Conservation (phyloP, 1,140 invertebrate species). For the Archivesica marissinica region DNA sequence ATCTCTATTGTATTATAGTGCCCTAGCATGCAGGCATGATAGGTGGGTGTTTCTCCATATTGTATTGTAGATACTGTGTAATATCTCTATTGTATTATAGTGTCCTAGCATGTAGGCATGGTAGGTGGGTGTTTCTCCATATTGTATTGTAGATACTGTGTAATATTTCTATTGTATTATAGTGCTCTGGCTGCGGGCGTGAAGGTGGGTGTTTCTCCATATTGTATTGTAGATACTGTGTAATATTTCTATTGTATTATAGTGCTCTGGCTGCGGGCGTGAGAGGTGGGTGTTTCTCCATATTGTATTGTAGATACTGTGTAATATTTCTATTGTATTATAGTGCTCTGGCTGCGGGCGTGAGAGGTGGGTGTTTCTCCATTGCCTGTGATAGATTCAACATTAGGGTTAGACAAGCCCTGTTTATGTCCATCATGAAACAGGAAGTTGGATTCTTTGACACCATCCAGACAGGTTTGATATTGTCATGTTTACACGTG, state of each 20-base stretch:
- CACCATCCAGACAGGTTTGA: constrained; percentile 71
- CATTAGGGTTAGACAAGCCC: constrained; percentile 67
- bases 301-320: background rate
- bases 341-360: constrained; percentile 67
- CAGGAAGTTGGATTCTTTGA: constrained; percentile 79
- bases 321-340: background rate
- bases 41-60: constrained; percentile 58
- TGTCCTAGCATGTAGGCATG: too few species aligned
- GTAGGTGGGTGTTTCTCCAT: too few species aligned
- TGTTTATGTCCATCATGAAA: constrained; percentile 69
- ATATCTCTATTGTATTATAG: too few species aligned
- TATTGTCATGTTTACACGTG: too few species aligned
- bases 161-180: too few species aligned
- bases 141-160: too few species aligned
- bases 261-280: constrained; percentile 68
- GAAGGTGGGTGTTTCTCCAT: too few species aligned
- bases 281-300: constrained; percentile 65
- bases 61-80: constrained; percentile 56
- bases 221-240: too few species aligned
- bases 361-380: constrained; percentile 61
- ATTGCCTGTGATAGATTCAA: constrained; percentile 60
- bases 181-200: too few species aligned
- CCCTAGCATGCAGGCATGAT: constrained; percentile 65
- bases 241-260: too few species aligned
- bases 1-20: constrained; percentile 62